These are phyloP conservation scores for Larimichthys crocea DNA, from an alignment of 2,113 vertebrate species.

Conservation along the genomic window DNA sequence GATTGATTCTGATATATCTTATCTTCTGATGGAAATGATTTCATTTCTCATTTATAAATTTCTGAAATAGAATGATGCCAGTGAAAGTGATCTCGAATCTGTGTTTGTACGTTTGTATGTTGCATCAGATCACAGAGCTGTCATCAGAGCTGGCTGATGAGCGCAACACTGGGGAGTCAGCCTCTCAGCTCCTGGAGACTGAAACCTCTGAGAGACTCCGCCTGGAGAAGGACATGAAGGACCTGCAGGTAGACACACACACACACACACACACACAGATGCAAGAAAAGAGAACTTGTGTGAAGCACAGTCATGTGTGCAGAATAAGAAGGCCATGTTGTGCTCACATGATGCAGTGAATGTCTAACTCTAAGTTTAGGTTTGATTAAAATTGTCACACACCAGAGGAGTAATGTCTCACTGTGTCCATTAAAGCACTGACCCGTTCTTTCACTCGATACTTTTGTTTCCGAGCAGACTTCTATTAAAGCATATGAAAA, in stretches of 20 bases:
- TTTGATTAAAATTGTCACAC: slow-evolving; percentile 11
- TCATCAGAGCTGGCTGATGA: slow-evolving; percentile 96
- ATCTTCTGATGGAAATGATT: too few relatives aligned
- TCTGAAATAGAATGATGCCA: too few relatives aligned
- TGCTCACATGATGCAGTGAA: neutral
- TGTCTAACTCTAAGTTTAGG: neutral
- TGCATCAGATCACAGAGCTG: slow-evolving; percentile 92
- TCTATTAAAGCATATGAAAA: slow-evolving; percentile 8
- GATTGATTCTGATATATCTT: too few relatives aligned
- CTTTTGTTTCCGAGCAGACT: neutral
- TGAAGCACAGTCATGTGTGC: neutral
- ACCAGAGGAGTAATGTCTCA: neutral
- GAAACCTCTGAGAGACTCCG: slow-evolving; percentile 93
- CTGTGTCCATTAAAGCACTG: neutral
- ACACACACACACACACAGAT: neutral
- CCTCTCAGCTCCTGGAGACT: slow-evolving; percentile 94
- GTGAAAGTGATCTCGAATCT: neutral
- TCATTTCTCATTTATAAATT: too few relatives aligned
- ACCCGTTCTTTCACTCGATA: neutral
- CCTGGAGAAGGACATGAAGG: slow-evolving; percentile 95
- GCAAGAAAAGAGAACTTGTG: neutral
- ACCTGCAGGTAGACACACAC: slow-evolving; percentile 88
- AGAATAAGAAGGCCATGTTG: neutral
- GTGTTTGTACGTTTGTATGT: neutral
- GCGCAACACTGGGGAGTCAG: slow-evolving; percentile 94